phyloP scores from a whole-genome alignment of 92 coral and sea anemone species.

The Phenganax subtilis region DNA sequence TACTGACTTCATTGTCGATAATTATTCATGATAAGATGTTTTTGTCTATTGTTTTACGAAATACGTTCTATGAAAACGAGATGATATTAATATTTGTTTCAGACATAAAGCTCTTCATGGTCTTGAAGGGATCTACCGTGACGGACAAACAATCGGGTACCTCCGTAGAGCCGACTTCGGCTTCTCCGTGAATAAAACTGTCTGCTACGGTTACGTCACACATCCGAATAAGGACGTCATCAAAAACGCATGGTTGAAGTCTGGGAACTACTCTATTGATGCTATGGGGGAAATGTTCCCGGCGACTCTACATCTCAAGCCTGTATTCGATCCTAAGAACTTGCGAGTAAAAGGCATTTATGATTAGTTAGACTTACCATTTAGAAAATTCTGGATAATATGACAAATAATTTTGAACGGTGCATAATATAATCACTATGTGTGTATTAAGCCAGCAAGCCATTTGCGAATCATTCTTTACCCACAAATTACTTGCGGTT shows the following conservation, averaged over 20 bases:
- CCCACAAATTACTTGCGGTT: no score
- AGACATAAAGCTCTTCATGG: conserved; percentile 93
- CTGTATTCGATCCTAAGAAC: conserved; percentile 91
- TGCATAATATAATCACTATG: no score
- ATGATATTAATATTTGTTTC: not conserved
- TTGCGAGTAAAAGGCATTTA: conserved; percentile 80
- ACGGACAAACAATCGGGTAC: conserved; percentile 74
- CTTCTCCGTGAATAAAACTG: conserved; percentile 67
- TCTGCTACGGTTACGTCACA: conserved; percentile 81
- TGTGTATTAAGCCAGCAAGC: no score
- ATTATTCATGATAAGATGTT: no score
- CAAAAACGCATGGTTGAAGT: conserved; percentile 62
- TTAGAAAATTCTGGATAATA: no score
- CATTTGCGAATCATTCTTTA: no score
- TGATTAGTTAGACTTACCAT: conserved; percentile 1
- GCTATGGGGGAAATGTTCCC: conserved; percentile 79
- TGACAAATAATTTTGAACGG: no score
- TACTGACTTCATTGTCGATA: no score
- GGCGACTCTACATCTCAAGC: conserved; percentile 68
- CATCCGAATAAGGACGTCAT: conserved; percentile 68
- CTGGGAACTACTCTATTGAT: conserved; percentile 73
- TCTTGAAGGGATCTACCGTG: conserved; percentile 83
- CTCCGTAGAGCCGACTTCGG: conserved; percentile 94
- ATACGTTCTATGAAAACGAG: not conserved
- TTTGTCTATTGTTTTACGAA: not conserved